Conservation (phyloP, 2,113 vertebrate genomes). For the Pyrgilauda ruficollis region DNA sequence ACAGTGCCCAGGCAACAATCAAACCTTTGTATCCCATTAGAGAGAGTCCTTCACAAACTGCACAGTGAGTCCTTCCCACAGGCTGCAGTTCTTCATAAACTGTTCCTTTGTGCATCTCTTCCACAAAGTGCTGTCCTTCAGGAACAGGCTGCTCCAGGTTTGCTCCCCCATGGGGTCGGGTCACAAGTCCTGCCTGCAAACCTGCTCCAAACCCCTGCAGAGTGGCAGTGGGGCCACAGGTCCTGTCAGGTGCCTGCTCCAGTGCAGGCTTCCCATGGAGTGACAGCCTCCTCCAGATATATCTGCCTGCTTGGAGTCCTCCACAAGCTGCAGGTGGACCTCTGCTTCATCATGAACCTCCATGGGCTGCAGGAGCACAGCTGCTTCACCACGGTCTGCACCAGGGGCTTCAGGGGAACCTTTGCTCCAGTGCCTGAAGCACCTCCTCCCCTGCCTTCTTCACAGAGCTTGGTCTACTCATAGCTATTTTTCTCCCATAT, state of each 20-base stretch:
- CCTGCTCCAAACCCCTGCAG: neutral
- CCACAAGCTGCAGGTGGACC: neutral
- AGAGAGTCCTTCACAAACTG: neutral
- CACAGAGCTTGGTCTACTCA: neutral
- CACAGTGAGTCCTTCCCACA: neutral
- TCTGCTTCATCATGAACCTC: neutral
- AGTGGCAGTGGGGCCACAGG: no score
- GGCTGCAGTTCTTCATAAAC: neutral
- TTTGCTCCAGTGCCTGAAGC: neutral
- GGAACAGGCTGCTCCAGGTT: neutral
- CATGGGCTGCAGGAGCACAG: neutral
- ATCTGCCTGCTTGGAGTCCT: neutral
- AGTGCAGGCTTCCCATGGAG: neutral
- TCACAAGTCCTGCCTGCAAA: neutral
- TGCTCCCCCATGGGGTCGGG: neutral
- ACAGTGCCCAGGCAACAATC: neutral
- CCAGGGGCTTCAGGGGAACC: neutral
- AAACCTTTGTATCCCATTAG: neutral
- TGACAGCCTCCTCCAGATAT: neutral
- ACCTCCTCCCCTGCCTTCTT: neutral
- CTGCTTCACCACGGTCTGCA: neutral
- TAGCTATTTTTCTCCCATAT: neutral
- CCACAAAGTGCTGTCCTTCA: neutral
- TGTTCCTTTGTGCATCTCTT: neutral
- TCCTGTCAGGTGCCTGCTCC: neutral